Percentiles rank a stretch among this genome's conserved stretches.
Evolutionary conservation across 2,113 vertebrate species (phyloP).

Genomic region (Egretta garzetta): DNA sequence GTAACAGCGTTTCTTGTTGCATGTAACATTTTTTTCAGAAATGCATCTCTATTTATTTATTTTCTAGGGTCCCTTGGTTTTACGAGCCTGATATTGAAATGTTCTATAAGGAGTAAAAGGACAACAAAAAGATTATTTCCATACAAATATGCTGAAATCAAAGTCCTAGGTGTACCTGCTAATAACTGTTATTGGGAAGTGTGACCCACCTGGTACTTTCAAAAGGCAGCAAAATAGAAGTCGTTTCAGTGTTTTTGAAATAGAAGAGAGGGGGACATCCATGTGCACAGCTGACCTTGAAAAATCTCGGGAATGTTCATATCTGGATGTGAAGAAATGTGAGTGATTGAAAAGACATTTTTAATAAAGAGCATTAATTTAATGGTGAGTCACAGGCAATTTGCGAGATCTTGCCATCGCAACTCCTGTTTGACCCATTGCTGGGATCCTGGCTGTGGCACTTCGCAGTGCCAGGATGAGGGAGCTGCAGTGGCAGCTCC

Average conservation of each 20-base stretch:
- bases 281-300: background rate
- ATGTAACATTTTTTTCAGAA: background rate
- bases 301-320: background rate
- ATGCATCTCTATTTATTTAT: background rate
- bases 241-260: background rate
- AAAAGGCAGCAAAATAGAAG: background rate
- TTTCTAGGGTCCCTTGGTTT: background rate
- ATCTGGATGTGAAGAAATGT: fast-evolving
- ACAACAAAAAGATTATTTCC: background rate
- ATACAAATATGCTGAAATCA: background rate
- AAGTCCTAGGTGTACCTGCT: background rate
- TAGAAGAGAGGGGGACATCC: background rate
- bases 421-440: background rate
- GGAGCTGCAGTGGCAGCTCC: background rate
- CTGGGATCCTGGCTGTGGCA: background rate
- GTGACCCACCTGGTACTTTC: background rate
- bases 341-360: background rate
- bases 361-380: background rate
- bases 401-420: background rate
- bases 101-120: background rate
- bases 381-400: background rate
- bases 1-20: background rate
- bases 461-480: background rate
- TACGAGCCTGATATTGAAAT: background rate
- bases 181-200: background rate